Conservation (phyloP, 2,113 vertebrate genomes). For the Pomatorhinus ruficollis region DNA sequence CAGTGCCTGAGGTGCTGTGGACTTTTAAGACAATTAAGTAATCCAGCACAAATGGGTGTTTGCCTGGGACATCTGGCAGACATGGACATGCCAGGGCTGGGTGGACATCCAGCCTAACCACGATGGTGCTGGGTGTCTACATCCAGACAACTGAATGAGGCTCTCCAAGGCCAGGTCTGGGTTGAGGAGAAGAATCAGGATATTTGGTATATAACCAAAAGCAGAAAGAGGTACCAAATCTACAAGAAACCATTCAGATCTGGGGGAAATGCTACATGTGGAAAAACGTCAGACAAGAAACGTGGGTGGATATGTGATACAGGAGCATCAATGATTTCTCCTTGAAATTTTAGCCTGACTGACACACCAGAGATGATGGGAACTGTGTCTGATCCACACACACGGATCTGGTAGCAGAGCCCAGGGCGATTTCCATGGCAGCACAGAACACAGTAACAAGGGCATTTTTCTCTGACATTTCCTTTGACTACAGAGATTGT, state of each 20-base stretch:
- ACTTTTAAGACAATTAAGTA: background rate
- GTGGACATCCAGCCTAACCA: background rate
- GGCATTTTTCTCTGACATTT: background rate
- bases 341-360: background rate
- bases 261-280: background rate
- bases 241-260: background rate
- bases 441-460: background rate
- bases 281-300: background rate
- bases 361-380: background rate
- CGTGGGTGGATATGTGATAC: rapidly evolving
- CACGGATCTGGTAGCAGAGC: background rate
- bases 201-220: background rate
- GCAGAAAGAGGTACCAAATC: background rate
- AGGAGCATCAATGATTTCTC: background rate
- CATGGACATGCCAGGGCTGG: background rate
- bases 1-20: background rate
- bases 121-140: background rate
- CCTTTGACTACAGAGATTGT: background rate
- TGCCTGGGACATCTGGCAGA: background rate
- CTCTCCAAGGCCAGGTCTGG: background rate
- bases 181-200: background rate
- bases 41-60: background rate
- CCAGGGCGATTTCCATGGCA: background rate
- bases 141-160: rapidly evolving
- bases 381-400: background rate